A percentile compares a stretch with the other conserved stretches of the same genome.
These are phyloP conservation scores for Prorops nasuta DNA, from an alignment of 1,140 invertebrate species.

Conservation along the genomic window DNA sequence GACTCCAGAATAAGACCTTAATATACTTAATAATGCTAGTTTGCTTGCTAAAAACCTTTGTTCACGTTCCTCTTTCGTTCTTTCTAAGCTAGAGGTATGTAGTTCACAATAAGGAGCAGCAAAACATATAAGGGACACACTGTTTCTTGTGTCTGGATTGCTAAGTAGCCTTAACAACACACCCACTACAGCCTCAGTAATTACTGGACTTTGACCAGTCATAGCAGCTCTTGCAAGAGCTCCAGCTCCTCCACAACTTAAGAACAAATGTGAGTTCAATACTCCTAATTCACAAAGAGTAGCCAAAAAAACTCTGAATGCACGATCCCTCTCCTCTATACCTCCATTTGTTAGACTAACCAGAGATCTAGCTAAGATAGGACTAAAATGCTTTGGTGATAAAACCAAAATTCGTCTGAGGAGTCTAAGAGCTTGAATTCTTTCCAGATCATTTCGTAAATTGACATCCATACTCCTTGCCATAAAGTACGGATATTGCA, in stretches of 20 bases:
- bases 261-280: constrained; percentile 77
- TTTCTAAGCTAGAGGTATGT: constrained; percentile 67
- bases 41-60: constrained; percentile 80
- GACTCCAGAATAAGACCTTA: constrained; percentile 88
- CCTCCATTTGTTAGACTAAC: constrained; percentile 79
- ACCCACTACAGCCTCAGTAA: constrained; percentile 82
- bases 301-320: constrained; percentile 79
- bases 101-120: constrained; percentile 92
- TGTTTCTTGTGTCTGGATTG: constrained; percentile 77
- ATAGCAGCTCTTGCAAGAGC: constrained; percentile 79
- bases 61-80: constrained; percentile 74
- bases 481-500: constrained; percentile 81
- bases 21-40: constrained; percentile 77
- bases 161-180: constrained; percentile 86
- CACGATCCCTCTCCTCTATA: constrained; percentile 75
- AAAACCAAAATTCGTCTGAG: constrained; percentile 70
- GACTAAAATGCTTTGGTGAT: constrained; percentile 65
- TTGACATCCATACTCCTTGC: constrained; percentile 80
- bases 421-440: constrained; percentile 84
- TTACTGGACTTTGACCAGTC: constrained; percentile 74
- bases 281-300: constrained; percentile 85
- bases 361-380: constrained; percentile 69
- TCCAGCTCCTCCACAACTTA: constrained; percentile 79
- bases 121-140: constrained; percentile 77
- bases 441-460: constrained; percentile 82